Evolutionary conservation across 2,888 invertebrate genomes (phyloP), one percentile per base, ranked within the genome.

Genomic region (Limnephilus rhombicus): DNA sequence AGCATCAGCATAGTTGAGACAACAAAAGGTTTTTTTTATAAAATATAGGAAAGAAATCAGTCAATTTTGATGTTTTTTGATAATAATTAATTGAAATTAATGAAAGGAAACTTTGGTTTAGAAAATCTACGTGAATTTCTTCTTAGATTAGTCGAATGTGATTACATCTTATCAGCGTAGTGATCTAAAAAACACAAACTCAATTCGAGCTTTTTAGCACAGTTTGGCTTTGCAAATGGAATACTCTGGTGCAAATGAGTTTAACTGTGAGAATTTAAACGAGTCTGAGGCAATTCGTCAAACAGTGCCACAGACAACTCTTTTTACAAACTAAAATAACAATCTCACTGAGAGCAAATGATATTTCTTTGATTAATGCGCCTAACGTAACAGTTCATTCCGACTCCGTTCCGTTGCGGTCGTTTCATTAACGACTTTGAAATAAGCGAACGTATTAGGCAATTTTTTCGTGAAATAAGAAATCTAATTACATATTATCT

Each of bases 381-480:
- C 18, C 86, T 86, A 37, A 86, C n/a, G n/a, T 86, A 88, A 88
- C 88, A 88, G 88, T 88, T 88, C n/a, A 53, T 37, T 81, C 49
- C 45, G 81, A 37, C 88, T 81, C 89, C 89, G 37, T 89, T 89
- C 89, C 89, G 89, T 89, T 89, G 81, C 89, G 45, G n/a, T 41
- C 49, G 24, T 90, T 90, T 90, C 83, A 53, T 90, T 90, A 90
- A 90, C 68, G 90, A 90, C 90, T 90, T 83, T 31, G 68, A 83
- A 90, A 82, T 90, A 83, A 83, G 82, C 80, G 82, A 90, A 53
- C 90, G 53, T 83, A 90, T 89, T 87, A 87, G 87, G 87, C 68
- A 87, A 87, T 87, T 87, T 87, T 87, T 87, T 87, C 87, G 87
- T 87, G 87, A 87, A 87, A 89, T 89, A 89, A 89, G 89, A 89